Evolutionary conservation across 2,888 invertebrate species (phyloP).

Genomic region (Mystacides longicornis): DNA sequence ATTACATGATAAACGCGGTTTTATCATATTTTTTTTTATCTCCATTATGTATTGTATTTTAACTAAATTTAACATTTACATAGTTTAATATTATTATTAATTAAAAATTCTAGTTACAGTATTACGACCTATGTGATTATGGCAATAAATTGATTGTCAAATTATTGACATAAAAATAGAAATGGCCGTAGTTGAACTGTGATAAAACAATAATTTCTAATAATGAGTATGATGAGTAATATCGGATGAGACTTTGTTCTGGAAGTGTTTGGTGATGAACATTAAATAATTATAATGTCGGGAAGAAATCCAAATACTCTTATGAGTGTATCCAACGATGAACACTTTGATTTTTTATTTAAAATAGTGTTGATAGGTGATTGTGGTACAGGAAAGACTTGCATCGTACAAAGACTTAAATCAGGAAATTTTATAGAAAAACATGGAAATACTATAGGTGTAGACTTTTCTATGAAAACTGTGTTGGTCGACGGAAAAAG

Average conservation of each 20-base stretch:
- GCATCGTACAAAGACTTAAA: constrained; percentile 91
- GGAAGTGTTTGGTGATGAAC: not conserved
- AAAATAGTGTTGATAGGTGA: constrained; percentile 93
- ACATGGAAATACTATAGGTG: constrained; percentile 95
- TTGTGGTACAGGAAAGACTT: constrained; percentile 87
- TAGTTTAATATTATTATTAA: too few species aligned
- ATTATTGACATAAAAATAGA: not conserved
- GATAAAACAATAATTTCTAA: too few species aligned
- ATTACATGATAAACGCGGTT: too few species aligned
- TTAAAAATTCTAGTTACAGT: too few species aligned
- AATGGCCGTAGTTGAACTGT: not conserved
- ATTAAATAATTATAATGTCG: constrained; percentile 48
- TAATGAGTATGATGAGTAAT: not conserved
- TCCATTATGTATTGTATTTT: too few species aligned
- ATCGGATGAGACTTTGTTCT: not conserved
- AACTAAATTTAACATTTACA: too few species aligned
- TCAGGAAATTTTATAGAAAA: constrained; percentile 92
- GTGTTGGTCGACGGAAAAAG: constrained; percentile 87
- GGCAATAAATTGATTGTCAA: not conserved
- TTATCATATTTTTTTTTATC: too few species aligned
- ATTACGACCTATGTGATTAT: too few species aligned
- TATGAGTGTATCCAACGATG: constrained; percentile 62
- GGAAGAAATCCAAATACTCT: constrained; percentile 68
- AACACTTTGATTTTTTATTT: constrained; percentile 55
- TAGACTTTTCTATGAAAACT: constrained; percentile 98